Percentiles rank a stretch among this genome's conserved stretches.
Evolutionary conservation across 2,113 vertebrate genomes (phyloP).

Genomic region (Charina bottae): DNA sequence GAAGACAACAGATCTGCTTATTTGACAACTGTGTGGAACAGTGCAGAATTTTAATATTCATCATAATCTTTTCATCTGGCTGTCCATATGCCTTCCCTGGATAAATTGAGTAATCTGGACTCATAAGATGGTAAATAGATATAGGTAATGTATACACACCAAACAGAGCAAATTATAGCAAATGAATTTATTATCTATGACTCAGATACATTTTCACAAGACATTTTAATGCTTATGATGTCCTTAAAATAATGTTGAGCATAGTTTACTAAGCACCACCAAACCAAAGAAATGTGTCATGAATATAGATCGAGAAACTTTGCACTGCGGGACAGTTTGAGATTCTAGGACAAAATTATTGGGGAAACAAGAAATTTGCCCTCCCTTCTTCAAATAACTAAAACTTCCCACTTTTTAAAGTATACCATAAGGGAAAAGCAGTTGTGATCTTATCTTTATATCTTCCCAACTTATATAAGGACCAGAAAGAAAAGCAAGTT

Average conservation of each 20-base stretch:
- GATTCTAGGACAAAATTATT: background rate
- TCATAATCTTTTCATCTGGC: rapidly evolving
- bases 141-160: background rate
- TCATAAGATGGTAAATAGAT: constrained; percentile 14
- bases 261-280: constrained; percentile 23
- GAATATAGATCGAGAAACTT: background rate
- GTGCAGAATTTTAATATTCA: rapidly evolving
- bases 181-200: background rate
- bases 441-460: background rate
- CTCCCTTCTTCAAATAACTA: background rate
- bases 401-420: background rate
- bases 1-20: background rate
- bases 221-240: background rate
- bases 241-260: background rate
- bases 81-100: background rate
- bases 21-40: background rate
- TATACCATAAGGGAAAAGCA: background rate
- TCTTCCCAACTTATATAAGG: background rate
- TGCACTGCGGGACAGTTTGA: background rate
- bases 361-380: background rate
- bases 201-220: background rate
- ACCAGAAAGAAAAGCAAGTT: constrained; percentile 6
- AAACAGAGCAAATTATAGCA: background rate
- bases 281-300: background rate
- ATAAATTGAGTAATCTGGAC: background rate